Base-by-base conservation (phyloP, 2,888 invertebrate species). In the Calameuta pallipes region DNA sequence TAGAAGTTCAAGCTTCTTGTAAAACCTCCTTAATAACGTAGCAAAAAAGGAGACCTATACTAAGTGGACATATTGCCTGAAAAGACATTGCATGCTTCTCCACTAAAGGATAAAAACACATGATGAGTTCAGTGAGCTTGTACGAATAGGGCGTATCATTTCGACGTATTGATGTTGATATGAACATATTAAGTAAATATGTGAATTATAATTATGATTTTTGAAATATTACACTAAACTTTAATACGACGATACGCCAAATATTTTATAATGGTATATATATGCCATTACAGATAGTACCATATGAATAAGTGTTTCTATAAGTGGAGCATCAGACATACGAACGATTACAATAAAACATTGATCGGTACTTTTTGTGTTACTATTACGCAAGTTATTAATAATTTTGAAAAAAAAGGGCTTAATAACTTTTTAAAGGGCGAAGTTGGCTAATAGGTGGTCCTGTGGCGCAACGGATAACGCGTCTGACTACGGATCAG, bases 401-500 rank as follows among this genome's bases (percentile, higher is more conserved):
- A 9, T 56, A 9, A 23, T 56, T 37, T 11, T 6, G 2, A 9
- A 37, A 12, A 12, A 15, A 41, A 56, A 41, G 9, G 23, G 23
- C 23, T 56, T 15, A 23, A 23, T 56, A 23, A 23, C 56, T 56
- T 56, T 56, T 23, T 1, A 9, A 56, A 56, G 56, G 56, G 56
- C 23, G 0, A 6, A 23, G 1, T 1, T 15, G 0, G 6, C 1
- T 9, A 56, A 56, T 23, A 77, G 34, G 75, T n/a, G 93, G 93
- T 93, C 93, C 92, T 94, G 94, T 94, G 94, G 93, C 94, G 94
- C 94, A 94, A 94, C 91, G 94, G 93, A 94, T 94, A 94, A 94
- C 94, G 94, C 94, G 94, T 94, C 94, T 94, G 94, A 94, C 94
- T 94, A 94, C 94, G 94, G 94, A 94, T 94, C 94, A 94, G 93